Base-by-base conservation (phyloP, 2,797 vertebrate species). In the Neosilurus hyrtlii region DNA sequence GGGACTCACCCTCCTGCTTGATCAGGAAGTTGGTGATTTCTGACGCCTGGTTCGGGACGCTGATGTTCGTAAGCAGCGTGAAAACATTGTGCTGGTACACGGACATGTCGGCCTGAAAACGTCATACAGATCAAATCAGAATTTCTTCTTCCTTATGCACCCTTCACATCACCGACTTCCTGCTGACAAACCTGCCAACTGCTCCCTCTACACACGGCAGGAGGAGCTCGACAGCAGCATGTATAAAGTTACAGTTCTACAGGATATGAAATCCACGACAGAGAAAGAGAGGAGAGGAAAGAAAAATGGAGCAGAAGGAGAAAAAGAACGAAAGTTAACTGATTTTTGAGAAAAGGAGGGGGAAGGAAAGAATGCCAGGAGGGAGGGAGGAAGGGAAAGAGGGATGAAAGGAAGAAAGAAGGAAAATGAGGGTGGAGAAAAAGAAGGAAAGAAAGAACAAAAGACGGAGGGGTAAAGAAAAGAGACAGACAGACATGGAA, bases 21-120 rank as follows among this genome's bases (percentile, higher is more conserved):
- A 97, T 92, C 63, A 98, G 92, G 62, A 97, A 97, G 84, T 92
- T 95, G 37, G 84, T 89, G 11, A 96, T 84, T 67, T 93, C 90
- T 0, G 90, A 56, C 85, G 95, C 92, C 68, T 96, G 87, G 72
- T 54, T 92, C 0, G 98, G 96, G 89, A 98, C 91, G 73, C 88
- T 94, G 89, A 99, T 94, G 63, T 92, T 93, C 0, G 96, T 96
- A 86, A 98, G 89, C 79, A 99, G 93, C 0, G 90, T 87, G 89
- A 99, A 98, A 0, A 93, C 89, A 0, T 99, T 99, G 91, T 92
- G 95, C 91, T 97, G 97, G 90, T 96, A 99, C 4, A 95, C 6
- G 0, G 93, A 90, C 49, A 94, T 59, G 0, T 93, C 91, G 26
- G 86, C 92, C 94, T 95, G 81, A 30, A 14, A 76, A 35, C 71